These are phyloP conservation scores for Drosophila saltans DNA, from an alignment of 1,140 invertebrate species.

Conservation along the genomic window DNA sequence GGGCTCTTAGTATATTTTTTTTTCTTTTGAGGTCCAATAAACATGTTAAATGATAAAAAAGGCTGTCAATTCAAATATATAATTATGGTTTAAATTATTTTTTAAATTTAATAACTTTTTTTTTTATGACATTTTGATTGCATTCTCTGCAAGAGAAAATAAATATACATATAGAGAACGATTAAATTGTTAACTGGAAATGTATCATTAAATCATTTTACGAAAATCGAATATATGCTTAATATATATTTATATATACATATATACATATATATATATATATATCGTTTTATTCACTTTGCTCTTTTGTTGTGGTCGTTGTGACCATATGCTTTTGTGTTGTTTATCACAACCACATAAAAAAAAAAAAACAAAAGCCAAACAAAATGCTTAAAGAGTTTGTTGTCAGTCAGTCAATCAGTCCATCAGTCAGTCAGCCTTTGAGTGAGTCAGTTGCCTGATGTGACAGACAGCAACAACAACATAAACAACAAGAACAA, in stretches of 20 bases:
- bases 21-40: too few relatives aligned
- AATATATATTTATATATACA: not conserved
- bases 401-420: constrained; percentile 44
- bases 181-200: not conserved
- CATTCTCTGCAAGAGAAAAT: too few relatives aligned
- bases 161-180: too few relatives aligned
- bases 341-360: constrained; percentile 19
- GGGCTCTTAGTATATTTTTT: not conserved
- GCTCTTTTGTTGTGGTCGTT: constrained; percentile 18
- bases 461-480: constrained; percentile 15
- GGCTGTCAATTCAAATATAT: too few relatives aligned
- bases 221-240: not conserved
- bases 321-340: constrained; percentile 25
- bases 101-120: too few relatives aligned
- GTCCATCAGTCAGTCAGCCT: constrained; percentile 39
- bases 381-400: constrained; percentile 64
- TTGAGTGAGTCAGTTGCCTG: constrained; percentile 7
- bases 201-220: too few relatives aligned
- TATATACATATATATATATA: not conserved
- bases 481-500: constrained; percentile 7
- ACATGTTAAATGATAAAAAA: too few relatives aligned
- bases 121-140: too few relatives aligned
- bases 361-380: constrained; percentile 25
- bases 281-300: constrained; percentile 15
- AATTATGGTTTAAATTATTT: too few relatives aligned